Percentiles rank a stretch among this genome's conserved stretches.
phyloP scores from a whole-genome alignment of 2,797 vertebrate genomes.

The Anniella stebbinsi region DNA sequence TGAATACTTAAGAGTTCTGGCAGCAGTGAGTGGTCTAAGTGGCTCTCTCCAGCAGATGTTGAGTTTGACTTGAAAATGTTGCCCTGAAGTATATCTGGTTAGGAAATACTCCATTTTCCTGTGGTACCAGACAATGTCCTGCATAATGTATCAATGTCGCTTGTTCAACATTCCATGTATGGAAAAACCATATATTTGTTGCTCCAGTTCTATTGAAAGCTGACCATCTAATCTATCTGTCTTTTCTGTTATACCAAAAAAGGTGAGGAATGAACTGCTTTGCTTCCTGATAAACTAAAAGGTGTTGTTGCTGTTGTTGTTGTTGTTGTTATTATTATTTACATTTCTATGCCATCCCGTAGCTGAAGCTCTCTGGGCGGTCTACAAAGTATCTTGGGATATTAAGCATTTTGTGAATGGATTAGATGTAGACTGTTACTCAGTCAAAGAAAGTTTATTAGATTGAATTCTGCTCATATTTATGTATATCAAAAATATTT shows the following conservation, averaged over 20 bases:
- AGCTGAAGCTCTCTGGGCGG: no score
- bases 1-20: not conserved
- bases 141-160: not conserved
- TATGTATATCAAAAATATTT: not conserved
- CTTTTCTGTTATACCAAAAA: not conserved
- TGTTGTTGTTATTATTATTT: no score
- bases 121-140: not conserved
- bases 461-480: not conserved
- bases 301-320: no score
- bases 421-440: not conserved
- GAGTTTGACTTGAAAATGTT: not conserved
- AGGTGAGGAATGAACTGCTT: not conserved
- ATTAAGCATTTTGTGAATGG: not conserved
- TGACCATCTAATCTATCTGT: not conserved
- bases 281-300: not conserved
- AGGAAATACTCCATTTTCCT: not conserved
- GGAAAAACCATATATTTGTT: not conserved
- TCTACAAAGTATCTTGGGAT: not conserved
- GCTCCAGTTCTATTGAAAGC: not conserved
- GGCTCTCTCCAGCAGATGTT: not conserved
- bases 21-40: not conserved
- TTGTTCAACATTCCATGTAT: not conserved
- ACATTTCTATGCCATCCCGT: no score
- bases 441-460: not conserved
- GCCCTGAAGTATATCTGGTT: not conserved